These are phyloP conservation scores for Esox niger DNA, from an alignment of 2,113 vertebrate genomes.

Conservation along the genomic window DNA sequence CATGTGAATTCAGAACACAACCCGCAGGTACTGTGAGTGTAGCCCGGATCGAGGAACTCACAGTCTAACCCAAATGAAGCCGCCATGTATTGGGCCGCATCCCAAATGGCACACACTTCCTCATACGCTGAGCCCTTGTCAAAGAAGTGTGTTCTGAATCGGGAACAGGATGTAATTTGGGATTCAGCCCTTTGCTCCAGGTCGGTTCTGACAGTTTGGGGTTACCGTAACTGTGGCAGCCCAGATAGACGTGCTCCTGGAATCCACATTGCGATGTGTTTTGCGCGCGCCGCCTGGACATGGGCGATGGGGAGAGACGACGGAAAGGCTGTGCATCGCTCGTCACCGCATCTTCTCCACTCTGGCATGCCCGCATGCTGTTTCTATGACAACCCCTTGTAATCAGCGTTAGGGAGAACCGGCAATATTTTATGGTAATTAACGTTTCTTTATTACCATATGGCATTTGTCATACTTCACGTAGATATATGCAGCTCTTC, in stretches of 20 bases:
- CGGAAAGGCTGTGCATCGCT: constrained; percentile 11
- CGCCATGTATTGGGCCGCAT: fast-evolving
- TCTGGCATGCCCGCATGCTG: constrained; percentile 12
- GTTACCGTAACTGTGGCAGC: not conserved
- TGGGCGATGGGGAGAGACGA: constrained; percentile 4
- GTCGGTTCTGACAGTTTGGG: too few relatives aligned
- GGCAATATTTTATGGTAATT: constrained; percentile 23
- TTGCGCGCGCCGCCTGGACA: not conserved
- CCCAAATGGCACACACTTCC: too few relatives aligned
- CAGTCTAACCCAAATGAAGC: not conserved
- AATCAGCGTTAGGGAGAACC: constrained; percentile 19
- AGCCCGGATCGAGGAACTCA: not conserved
- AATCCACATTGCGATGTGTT: constrained; percentile 2
- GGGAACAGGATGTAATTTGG: too few relatives aligned
- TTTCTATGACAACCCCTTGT: constrained; percentile 51
- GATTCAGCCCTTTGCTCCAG: too few relatives aligned
- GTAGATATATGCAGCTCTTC: constrained; percentile 13
- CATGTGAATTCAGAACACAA: not conserved
- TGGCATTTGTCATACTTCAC: constrained; percentile 18
- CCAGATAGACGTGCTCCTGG: not conserved
- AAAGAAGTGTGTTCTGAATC: too few relatives aligned
- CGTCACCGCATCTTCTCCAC: constrained; percentile 2
- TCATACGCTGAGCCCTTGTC: too few relatives aligned
- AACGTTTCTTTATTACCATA: constrained; percentile 12
- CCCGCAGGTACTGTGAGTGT: not conserved